Percentiles rank a stretch among this genome's conserved stretches.
phyloP scores from a whole-genome alignment of 2,113 vertebrate species.

The Scomber scombrus region DNA sequence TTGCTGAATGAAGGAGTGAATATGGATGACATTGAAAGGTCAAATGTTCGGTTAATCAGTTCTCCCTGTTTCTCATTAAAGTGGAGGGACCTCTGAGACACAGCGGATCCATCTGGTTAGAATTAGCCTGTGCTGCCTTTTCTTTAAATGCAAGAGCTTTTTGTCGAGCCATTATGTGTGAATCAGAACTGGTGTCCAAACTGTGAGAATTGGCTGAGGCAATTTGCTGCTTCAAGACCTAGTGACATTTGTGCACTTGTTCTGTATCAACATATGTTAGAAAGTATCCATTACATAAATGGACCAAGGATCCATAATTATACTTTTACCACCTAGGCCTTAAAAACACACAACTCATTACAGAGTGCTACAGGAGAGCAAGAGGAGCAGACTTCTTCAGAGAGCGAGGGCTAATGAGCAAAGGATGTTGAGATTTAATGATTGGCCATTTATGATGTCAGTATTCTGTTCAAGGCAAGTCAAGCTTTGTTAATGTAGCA shows the following conservation, averaged over 20 bases:
- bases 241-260: constrained; percentile 25
- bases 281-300: constrained; percentile 34
- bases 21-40: constrained; percentile 73
- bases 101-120: constrained; percentile 51
- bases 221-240: constrained; percentile 29
- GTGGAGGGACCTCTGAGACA: constrained; percentile 37
- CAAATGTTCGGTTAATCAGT: constrained; percentile 75
- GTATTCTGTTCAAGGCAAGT: constrained; percentile 3
- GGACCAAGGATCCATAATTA: constrained; percentile 44
- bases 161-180: constrained; percentile 8
- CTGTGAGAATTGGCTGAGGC: constrained; percentile 10
- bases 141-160: constrained; percentile 30
- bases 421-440: constrained; percentile 31
- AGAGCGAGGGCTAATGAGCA: constrained; percentile 10
- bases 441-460: constrained; percentile 23
- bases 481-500: too few species aligned
- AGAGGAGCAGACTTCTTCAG: constrained; percentile 6
- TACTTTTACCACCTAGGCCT: constrained; percentile 37
- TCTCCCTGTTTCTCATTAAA: constrained; percentile 69
- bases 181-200: constrained; percentile 14
- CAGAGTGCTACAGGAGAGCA: constrained; percentile 17
- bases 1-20: constrained; percentile 58
- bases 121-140: constrained; percentile 39
- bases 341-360: constrained; percentile 41
- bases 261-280: constrained; percentile 45